Base-by-base conservation (phyloP, 2,113 vertebrate species). In the Hippopotamus amphibius region DNA sequence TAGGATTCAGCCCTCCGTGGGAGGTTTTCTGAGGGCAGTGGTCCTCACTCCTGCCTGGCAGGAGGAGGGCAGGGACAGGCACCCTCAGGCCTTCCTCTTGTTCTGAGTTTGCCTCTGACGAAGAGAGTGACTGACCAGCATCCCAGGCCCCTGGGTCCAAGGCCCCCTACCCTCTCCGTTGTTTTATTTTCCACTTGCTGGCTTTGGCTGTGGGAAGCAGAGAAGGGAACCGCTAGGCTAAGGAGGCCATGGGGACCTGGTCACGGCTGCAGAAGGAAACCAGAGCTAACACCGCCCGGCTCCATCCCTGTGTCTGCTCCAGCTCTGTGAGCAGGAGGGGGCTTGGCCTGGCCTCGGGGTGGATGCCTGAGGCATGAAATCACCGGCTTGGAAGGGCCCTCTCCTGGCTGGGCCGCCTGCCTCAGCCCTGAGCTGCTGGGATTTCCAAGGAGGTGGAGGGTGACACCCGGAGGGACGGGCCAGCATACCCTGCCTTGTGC, bases 361-460 rank as follows among this genome's bases (percentile, higher is more conserved):
- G 12, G 79, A 97, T 94, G 93, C 91, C 79, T 97, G 71, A 37
- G 3, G 71, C 26, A 84, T 97, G 96, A 95, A 87, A 4, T 97
- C 97, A 95, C 61, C 6, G 12, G n/a, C 89, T 91, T 72, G 91
- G 72, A 91, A 96, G 91, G 90, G 72, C 71, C 81, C 19, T 65
- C 46, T 10, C 33, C 61, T 41, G 30, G 43, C 83, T 24, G 37
- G 83, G 79, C 57, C 26, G 9, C 85, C 80, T 61, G 37, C 80
- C 87, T 84, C 61, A 65, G 63, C 65, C 87, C 72, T 7, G 68
- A 68, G 59, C 69, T 87, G 68, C 92, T 43, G 21, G 69, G 82
- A 90, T 33, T 87, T 95, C 79, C 28, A 2, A 53, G 72, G 55
- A 92, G 61, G 26, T 22, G 19, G 37, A 69, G 13, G 65, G 85